phyloP scores from a whole-genome alignment of 2,113 vertebrate genomes.

The Chunga burmeisteri region DNA sequence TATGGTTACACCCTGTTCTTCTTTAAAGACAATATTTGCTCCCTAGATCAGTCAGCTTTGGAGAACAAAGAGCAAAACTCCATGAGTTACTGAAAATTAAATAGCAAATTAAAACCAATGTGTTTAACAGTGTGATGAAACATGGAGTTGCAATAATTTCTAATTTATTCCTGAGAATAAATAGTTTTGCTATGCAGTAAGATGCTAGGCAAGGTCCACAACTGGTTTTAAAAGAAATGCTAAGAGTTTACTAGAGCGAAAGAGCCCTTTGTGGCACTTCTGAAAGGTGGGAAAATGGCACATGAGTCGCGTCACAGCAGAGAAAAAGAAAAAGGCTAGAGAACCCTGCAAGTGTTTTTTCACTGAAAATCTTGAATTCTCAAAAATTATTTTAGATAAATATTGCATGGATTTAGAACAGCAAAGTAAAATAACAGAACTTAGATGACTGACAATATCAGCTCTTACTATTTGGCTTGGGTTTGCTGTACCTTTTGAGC shows the following conservation, averaged over 20 bases:
- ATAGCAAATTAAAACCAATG: background rate
- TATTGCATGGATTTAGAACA: background rate
- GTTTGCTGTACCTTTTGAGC: background rate
- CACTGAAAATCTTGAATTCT: background rate
- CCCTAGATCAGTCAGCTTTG: background rate
- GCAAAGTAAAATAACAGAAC: background rate
- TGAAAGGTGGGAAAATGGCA: background rate
- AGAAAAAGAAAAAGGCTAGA: background rate
- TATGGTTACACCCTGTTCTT: background rate
- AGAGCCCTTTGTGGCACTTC: background rate
- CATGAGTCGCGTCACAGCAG: background rate
- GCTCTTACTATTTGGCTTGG: background rate
- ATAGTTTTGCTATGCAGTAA: background rate
- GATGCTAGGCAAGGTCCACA: background rate
- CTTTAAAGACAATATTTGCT: background rate
- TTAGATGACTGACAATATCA: background rate
- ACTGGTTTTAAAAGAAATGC: background rate
- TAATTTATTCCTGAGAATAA: background rate
- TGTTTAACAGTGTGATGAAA: background rate
- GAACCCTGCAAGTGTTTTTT: background rate
- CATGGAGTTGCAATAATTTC: background rate
- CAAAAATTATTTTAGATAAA: background rate
- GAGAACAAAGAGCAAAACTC: background rate
- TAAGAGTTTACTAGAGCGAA: background rate
- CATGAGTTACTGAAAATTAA: constrained; percentile 4